phyloP scores from a whole-genome alignment of 2,888 invertebrate genomes.

The Halocaridina rubra region DNA sequence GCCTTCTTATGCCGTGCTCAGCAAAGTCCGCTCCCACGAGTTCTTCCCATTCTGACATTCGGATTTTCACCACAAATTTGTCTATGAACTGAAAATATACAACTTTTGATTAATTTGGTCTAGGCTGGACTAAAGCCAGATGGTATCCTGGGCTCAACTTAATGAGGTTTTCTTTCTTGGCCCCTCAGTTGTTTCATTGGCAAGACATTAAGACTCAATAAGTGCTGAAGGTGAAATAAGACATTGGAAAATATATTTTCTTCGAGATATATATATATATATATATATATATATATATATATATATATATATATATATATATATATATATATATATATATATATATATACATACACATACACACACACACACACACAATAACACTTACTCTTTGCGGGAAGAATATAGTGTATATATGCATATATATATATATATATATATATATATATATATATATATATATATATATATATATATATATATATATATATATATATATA shows the following conservation, averaged over 20 bases:
- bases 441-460: background rate
- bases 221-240: too few species aligned
- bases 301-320: slow-evolving; percentile 26
- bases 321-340: background rate
- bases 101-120: too few species aligned
- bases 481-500: background rate
- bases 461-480: background rate
- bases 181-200: too few species aligned
- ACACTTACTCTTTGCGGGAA: too few species aligned
- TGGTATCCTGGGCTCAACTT: too few species aligned
- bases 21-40: slow-evolving; percentile 90
- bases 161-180: too few species aligned
- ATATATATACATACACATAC: background rate
- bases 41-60: slow-evolving; percentile 88
- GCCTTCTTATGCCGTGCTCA: slow-evolving; percentile 84
- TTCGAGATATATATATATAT: too few species aligned
- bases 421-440: background rate
- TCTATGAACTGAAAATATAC: slow-evolving; percentile 74
- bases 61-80: slow-evolving; percentile 78
- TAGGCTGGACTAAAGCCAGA: too few species aligned
- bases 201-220: too few species aligned
- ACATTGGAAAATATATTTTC: too few species aligned
- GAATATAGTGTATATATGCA: too few species aligned
- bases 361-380: slow-evolving; percentile 8
- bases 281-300: slow-evolving; percentile 13